Evolutionary conservation across 2,888 invertebrate genomes (phyloP).

Genomic region (Drosophila paucipuncta): DNA sequence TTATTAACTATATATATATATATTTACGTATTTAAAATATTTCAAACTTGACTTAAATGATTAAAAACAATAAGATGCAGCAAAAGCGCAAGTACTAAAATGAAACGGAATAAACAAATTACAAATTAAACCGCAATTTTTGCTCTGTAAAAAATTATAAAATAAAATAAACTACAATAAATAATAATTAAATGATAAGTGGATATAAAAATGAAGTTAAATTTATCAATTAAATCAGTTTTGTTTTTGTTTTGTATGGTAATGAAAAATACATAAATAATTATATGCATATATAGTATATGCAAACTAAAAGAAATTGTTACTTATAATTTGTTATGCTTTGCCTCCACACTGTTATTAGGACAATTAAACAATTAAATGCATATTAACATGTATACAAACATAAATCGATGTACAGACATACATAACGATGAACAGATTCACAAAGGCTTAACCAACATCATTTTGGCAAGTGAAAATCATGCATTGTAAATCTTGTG

Average conservation of each 20-base stretch:
- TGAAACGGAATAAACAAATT: slow-evolving; percentile 31
- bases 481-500: slow-evolving; percentile 11
- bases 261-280: slow-evolving; percentile 20
- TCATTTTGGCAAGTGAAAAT: slow-evolving; percentile 10
- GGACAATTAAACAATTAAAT: slow-evolving; percentile 73
- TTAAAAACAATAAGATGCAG: slow-evolving; percentile 36
- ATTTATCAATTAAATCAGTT: slow-evolving; percentile 61
- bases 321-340: slow-evolving; percentile 78
- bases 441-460: slow-evolving; percentile 23
- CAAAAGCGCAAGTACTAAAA: slow-evolving; percentile 31
- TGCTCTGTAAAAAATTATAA: slow-evolving; percentile 36
- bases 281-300: slow-evolving; percentile 44
- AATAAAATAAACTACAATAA: slow-evolving; percentile 16
- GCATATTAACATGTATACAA: slow-evolving; percentile 43
- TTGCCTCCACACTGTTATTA: slow-evolving; percentile 80
- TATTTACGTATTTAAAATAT: slow-evolving; percentile 47
- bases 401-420: slow-evolving; percentile 17
- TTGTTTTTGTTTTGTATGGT: slow-evolving; percentile 56
- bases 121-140: slow-evolving; percentile 31
- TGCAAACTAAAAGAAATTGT: slow-evolving; percentile 47
- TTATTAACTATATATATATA: slow-evolving; percentile 62
- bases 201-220: slow-evolving; percentile 43
- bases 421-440: not conserved
- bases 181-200: slow-evolving; percentile 26
- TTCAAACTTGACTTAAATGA: slow-evolving; percentile 42